phyloP scores from a whole-genome alignment of 2,797 vertebrate species.

The Chiloscyllium punctatum region DNA sequence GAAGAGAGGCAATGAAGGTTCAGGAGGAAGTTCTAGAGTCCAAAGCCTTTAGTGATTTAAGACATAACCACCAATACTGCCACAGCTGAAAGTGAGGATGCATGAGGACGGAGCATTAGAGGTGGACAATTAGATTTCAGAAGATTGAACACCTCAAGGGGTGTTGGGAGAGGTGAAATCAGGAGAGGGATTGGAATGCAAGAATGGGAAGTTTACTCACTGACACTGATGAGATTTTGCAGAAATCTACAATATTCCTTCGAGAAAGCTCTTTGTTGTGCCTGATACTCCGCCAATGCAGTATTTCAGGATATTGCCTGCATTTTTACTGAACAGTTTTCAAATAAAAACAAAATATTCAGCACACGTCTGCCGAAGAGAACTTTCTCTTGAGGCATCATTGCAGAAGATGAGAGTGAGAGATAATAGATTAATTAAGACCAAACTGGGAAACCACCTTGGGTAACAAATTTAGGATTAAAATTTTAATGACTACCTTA shows the following conservation, averaged over 20 bases:
- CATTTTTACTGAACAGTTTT: not conserved
- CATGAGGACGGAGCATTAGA: not conserved
- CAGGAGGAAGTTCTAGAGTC: not conserved
- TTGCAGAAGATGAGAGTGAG: not conserved
- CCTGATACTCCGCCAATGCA: too few relatives aligned
- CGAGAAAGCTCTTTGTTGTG: not conserved
- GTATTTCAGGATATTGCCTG: not conserved
- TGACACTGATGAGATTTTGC: not conserved
- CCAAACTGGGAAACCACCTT: not conserved
- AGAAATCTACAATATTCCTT: not conserved
- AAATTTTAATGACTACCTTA: slow-evolving; percentile 6
- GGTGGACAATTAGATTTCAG: not conserved
- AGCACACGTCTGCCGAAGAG: not conserved
- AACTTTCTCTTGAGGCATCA: not conserved
- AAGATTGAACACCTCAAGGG: not conserved
- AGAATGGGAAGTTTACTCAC: not conserved
- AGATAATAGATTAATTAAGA: slow-evolving; percentile 21
- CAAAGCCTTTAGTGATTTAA: not conserved
- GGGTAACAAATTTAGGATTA: slow-evolving; percentile 9
- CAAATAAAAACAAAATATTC: not conserved
- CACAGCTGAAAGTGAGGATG: not conserved
- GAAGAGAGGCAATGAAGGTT: not conserved
- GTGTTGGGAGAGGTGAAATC: too few relatives aligned
- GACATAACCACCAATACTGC: not conserved
- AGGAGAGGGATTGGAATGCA: not conserved